Conservation (phyloP, 1,140 invertebrate species). For the Vollenhovia emeryi region DNA sequence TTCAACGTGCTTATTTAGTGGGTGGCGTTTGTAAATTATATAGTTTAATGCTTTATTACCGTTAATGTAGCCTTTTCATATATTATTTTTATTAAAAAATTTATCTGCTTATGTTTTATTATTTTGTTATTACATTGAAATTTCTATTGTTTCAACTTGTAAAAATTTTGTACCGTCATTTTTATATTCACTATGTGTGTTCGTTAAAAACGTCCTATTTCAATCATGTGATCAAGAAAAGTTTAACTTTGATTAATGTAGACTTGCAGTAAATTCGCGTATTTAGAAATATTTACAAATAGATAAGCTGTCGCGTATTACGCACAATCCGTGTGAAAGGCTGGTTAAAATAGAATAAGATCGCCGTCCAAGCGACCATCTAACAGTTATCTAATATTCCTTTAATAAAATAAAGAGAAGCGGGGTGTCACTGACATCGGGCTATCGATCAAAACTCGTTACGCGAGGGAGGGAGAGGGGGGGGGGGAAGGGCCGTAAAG, state of each 20-base stretch:
- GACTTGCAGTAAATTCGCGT: background rate
- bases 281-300: background rate
- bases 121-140: too few relatives aligned
- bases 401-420: slow-evolving; percentile 41
- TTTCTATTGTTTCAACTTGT: background rate
- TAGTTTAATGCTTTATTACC: too few relatives aligned
- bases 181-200: background rate
- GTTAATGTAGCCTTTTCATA: background rate
- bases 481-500: background rate
- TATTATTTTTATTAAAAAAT: too few relatives aligned
- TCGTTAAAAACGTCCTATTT: background rate
- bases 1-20: too few relatives aligned
- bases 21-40: too few relatives aligned
- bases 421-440: slow-evolving; percentile 42
- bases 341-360: background rate
- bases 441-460: slow-evolving; percentile 57
- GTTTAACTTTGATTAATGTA: background rate
- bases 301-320: background rate
- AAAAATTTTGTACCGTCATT: background rate
- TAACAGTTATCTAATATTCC: slow-evolving; percentile 10
- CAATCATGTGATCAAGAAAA: background rate
- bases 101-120: too few relatives aligned
- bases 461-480: too few relatives aligned
- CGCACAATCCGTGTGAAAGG: background rate
- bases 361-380: background rate